Percentiles rank a stretch among this genome's conserved stretches.
Conservation (phyloP, 2,113 vertebrate species). For the Tiliqua scincoides region DNA sequence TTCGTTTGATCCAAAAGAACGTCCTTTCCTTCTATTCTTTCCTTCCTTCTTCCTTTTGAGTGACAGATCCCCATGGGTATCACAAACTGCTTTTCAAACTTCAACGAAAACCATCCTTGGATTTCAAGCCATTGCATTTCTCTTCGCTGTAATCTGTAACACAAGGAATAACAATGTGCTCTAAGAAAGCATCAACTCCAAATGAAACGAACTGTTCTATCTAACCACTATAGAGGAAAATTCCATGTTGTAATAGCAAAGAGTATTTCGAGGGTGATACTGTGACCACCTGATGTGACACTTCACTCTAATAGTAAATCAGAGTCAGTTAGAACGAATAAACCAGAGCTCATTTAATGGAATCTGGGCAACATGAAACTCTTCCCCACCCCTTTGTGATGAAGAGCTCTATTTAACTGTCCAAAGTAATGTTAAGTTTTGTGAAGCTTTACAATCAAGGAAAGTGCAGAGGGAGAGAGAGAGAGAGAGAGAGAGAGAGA, state of each 20-base stretch:
- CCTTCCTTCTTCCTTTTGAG: too few species aligned
- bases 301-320: neutral
- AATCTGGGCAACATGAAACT: neutral
- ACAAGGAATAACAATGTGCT: neutral
- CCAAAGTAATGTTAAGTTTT: slow-evolving; percentile 11
- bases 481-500: neutral
- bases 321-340: neutral
- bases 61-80: too few species aligned
- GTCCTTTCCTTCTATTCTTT: too few species aligned
- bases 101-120: too few species aligned
- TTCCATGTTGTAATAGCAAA: neutral
- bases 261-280: neutral
- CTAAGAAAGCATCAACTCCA: neutral
- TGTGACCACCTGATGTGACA: slow-evolving; percentile 2
- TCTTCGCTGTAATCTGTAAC: too few species aligned
- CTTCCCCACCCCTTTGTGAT: neutral
- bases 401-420: slow-evolving; percentile 18
- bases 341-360: neutral
- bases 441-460: neutral
- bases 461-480: neutral
- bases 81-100: too few species aligned
- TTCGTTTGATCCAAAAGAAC: too few species aligned
- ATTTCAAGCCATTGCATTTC: too few species aligned
- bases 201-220: neutral
- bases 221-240: neutral